Base-by-base conservation (phyloP, 2,888 invertebrate genomes). In the Andrena fulva region DNA sequence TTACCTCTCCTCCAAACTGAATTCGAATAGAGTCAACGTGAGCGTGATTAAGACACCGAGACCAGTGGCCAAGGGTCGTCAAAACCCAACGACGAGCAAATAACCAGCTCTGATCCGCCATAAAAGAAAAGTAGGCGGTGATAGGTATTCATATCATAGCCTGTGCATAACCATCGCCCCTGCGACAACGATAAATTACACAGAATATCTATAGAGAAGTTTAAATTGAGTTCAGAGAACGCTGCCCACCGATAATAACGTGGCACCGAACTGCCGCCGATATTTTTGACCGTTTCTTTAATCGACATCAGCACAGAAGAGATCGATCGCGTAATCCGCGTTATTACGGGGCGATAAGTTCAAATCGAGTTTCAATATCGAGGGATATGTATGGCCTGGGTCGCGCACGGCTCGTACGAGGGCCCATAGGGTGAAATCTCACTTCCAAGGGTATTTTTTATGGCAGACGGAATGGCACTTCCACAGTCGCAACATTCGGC, bases 361-460 rank as follows among this genome's bases (percentile, higher is more conserved):
- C 29, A 33, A 70, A 87, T 79, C 62, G 75, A 75, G 63, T 80
- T 77, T 85, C 76, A 75, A 81, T 83, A 82, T 87, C 69, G 54
- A 48, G 50, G 52, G 27, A 27, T 77, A 82, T 69, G 75, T 87
- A 77, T 42, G 67, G 16, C 24, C 42, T 3, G 5, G 50, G 52
- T 29, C 31, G 7, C 33, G 33, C 3, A 29, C 35, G 72, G 59
- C 63, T 84, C 72, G 66, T 35, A n/a, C 60, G 48, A 35, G 50
- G 48, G 42, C n/a, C 48, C 63, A 12, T 31, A 29, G 42, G 56
- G 50, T 68, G 59, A 70, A 70, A 68, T 66, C 77, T 69, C 33
- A 50, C 54, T 72, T 59, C 29, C 20, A 48, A 52, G n/a, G 48
- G 62, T 63, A 8, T 56, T 60, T 70, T 82, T 85, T 74, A 87